Percentiles rank a stretch among this genome's conserved stretches.
Evolutionary conservation across 2,113 vertebrate genomes (phyloP).

Genomic region (Athene noctua): DNA sequence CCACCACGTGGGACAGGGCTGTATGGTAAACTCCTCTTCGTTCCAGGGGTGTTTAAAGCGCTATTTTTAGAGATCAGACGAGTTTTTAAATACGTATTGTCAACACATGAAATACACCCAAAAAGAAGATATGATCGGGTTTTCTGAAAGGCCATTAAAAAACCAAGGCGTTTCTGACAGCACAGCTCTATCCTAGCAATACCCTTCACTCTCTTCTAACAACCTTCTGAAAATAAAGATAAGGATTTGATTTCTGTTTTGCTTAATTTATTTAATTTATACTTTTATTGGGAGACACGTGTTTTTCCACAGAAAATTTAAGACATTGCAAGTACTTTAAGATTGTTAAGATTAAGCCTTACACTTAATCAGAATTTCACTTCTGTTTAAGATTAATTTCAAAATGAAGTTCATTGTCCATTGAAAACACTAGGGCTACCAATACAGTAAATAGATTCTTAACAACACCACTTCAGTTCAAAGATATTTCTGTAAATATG

Average conservation of each 20-base stretch:
- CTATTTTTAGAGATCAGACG: not conserved
- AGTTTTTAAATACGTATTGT: not conserved
- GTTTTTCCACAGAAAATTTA: not conserved
- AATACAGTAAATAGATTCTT: not conserved
- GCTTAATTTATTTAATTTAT: not conserved
- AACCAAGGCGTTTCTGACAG: not conserved
- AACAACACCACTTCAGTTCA: not conserved
- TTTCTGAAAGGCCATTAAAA: not conserved
- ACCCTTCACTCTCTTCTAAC: not conserved
- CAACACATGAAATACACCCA: not conserved
- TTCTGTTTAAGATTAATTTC: not conserved
- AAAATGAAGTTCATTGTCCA: not conserved
- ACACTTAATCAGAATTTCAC: not conserved
- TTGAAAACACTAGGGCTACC: not conserved
- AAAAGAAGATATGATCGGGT: rapidly evolving
- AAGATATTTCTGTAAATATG: not conserved
- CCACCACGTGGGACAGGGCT: not conserved
- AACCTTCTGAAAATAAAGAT: not conserved
- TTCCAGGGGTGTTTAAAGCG: not conserved
- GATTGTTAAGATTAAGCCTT: not conserved
- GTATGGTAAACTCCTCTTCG: not conserved
- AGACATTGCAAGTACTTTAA: not conserved
- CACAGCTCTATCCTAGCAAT: not conserved
- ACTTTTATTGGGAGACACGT: not conserved
- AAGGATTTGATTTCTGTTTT: not conserved